Evolutionary conservation across 2,113 vertebrate species (phyloP).

Genomic region (Calidris pugnax): DNA sequence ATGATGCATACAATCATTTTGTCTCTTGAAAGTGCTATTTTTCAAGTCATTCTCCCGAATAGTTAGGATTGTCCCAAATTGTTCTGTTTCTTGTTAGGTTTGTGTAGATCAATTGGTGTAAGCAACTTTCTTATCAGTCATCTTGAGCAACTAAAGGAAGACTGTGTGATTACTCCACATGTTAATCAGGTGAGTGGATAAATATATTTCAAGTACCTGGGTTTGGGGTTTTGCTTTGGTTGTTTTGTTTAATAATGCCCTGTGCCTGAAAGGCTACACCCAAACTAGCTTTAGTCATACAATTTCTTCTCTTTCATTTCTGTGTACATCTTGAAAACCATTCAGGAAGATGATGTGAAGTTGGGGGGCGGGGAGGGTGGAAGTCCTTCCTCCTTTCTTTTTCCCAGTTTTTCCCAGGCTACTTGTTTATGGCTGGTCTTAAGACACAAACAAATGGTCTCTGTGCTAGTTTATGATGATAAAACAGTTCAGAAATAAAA

Average conservation of each 20-base stretch:
- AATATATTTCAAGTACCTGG: neutral
- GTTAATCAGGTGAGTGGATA: conserved; percentile 77
- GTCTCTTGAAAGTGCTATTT: neutral
- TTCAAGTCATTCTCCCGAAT: neutral
- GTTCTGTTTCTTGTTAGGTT: conserved; percentile 58
- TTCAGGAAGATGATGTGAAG: neutral
- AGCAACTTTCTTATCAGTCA: conserved; percentile 86
- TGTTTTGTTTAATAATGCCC: neutral
- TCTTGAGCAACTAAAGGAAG: conserved; percentile 81
- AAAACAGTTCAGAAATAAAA: neutral
- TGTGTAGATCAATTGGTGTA: conserved; percentile 80
- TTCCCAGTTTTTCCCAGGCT: neutral
- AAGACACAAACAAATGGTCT: neutral
- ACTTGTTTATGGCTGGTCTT: neutral
- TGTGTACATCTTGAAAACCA: neutral
- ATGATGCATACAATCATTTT: neutral
- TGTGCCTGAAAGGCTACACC: neutral
- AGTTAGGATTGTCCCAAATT: neutral
- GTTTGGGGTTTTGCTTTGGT: neutral
- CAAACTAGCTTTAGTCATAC: neutral
- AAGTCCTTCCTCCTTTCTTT: neutral
- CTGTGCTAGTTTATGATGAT: neutral
- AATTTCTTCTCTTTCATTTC: neutral
- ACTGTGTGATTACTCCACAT: conserved; percentile 74
- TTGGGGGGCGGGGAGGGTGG: neutral